A percentile compares a stretch with the other conserved stretches of the same genome.
These are phyloP conservation scores for Loxodonta africana DNA, from an alignment of 2,113 vertebrate species.

Conservation along the genomic window DNA sequence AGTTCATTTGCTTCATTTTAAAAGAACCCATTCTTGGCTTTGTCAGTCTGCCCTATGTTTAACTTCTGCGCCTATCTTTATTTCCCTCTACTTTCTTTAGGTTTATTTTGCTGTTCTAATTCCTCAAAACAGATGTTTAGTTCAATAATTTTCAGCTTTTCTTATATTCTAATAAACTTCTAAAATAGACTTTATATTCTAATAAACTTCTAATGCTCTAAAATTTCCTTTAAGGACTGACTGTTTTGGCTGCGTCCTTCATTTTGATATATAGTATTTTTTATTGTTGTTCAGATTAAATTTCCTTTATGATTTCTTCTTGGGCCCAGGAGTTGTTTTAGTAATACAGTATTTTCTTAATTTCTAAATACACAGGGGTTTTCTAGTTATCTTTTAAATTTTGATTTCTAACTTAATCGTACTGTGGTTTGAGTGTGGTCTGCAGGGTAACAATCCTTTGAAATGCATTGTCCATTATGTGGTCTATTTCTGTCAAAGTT, in stretches of 20 bases:
- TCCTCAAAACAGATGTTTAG: constrained; percentile 5
- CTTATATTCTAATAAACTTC: neutral
- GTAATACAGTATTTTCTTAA: neutral
- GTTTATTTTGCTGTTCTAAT: neutral
- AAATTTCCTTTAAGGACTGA: neutral
- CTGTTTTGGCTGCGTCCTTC: neutral
- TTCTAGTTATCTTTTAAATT: constrained; percentile 37
- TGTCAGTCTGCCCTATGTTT: neutral
- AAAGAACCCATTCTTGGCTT: neutral
- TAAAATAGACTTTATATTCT: neutral
- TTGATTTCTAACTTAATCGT: neutral
- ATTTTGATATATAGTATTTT: neutral
- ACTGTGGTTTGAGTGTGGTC: neutral
- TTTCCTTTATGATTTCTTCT: constrained; percentile 38
- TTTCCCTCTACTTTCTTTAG: neutral
- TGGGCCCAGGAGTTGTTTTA: neutral
- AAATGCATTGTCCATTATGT: neutral
- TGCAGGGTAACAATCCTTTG: neutral
- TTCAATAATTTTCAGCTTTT: neutral
- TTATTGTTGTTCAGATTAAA: constrained; percentile 43
- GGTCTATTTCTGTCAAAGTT: constrained; percentile 15
- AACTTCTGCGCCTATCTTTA: neutral
- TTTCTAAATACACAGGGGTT: neutral
- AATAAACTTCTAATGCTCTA: neutral
- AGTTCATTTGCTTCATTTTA: neutral